Evolutionary conservation across 30 jellyfish, hydroid and myxozoan species (phyloP).

Genomic region (Aurelia coerulea): DNA sequence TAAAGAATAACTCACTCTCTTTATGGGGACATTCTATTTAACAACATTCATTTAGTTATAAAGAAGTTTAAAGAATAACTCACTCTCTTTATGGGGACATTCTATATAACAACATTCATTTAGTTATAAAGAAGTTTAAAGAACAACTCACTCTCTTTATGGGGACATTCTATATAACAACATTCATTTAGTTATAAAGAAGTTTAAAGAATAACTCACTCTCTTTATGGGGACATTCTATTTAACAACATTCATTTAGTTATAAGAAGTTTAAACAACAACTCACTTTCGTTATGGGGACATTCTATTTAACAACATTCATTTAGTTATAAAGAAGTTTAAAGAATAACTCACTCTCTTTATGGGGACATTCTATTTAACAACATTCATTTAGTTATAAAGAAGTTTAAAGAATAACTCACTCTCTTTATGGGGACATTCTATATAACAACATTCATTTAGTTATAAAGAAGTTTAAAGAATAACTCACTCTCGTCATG

Average conservation of each 20-base stretch:
- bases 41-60: neutral
- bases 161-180: too few relatives aligned
- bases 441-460: neutral
- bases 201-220: too few relatives aligned
- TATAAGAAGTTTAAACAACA: neutral
- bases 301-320: neutral
- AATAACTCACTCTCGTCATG: neutral
- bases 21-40: neutral
- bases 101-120: too few relatives aligned
- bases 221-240: too few relatives aligned
- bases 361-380: too few relatives aligned
- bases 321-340: neutral
- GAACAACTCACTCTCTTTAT: too few relatives aligned
- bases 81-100: too few relatives aligned
- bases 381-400: too few relatives aligned
- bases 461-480: neutral
- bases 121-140: too few relatives aligned
- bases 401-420: neutral
- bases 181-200: too few relatives aligned
- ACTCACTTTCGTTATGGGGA: constrained; percentile 3
- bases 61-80: neutral
- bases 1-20: neutral
- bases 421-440: neutral
- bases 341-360: too few relatives aligned
- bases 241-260: too few relatives aligned